These are phyloP conservation scores for Heterotis niloticus DNA, from an alignment of 2,113 vertebrate species.

Conservation along the genomic window DNA sequence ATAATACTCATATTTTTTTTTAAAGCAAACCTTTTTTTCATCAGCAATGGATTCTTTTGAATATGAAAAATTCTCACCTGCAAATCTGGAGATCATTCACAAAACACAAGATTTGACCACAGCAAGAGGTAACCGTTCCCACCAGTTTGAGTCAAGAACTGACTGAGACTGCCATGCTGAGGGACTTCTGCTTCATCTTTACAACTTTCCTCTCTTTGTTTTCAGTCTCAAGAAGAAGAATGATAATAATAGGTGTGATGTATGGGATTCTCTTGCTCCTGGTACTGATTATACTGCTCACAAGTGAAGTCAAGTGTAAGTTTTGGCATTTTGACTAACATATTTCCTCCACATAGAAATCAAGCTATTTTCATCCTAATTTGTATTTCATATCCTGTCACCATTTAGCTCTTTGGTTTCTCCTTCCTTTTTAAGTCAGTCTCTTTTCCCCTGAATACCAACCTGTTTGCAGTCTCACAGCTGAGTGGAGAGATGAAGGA, in stretches of 20 bases:
- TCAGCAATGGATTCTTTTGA: slow-evolving; percentile 33
- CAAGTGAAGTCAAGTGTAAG: slow-evolving; percentile 45
- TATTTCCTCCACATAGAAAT: neutral
- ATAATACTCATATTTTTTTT: neutral
- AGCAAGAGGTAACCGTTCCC: neutral
- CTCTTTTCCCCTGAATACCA: neutral
- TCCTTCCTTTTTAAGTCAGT: neutral
- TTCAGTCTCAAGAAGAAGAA: slow-evolving; percentile 30
- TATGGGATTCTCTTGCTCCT: slow-evolving; percentile 34
- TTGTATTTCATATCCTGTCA: neutral
- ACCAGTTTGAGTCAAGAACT: neutral
- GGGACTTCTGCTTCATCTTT: too few species aligned
- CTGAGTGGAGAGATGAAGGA: slow-evolving; percentile 36
- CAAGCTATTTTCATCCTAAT: neutral
- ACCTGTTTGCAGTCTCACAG: slow-evolving; percentile 32
- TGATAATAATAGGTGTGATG: slow-evolving; percentile 31
- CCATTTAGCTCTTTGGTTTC: neutral
- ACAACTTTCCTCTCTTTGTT: neutral
- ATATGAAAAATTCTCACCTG: slow-evolving; percentile 32
- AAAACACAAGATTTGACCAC: neutral
- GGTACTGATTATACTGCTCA: slow-evolving; percentile 38
- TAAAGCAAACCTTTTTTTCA: neutral
- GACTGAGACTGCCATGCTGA: too few species aligned
- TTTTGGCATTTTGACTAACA: neutral
- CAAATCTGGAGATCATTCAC: slow-evolving; percentile 26